Evolutionary conservation across 2,113 vertebrate genomes (phyloP).

Genomic region (Vimba vimba): DNA sequence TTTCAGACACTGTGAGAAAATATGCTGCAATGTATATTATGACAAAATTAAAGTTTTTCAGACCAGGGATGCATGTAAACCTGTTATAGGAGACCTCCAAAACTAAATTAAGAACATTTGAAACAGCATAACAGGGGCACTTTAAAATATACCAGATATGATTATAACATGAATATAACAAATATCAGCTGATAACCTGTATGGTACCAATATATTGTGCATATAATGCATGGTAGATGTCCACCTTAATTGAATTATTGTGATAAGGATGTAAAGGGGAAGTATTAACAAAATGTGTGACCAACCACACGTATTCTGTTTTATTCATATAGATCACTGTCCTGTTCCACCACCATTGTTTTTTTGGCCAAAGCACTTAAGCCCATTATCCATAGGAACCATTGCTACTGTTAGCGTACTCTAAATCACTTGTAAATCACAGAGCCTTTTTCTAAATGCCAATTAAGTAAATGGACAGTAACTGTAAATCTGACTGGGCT

Average conservation of each 20-base stretch:
- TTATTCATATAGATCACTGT: not conserved
- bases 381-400: not conserved
- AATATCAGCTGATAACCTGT: not conserved
- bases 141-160: too few relatives aligned
- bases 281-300: not conserved
- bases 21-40: too few relatives aligned
- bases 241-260: not conserved
- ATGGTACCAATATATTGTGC: not conserved
- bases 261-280: not conserved
- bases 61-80: too few relatives aligned
- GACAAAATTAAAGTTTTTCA: too few relatives aligned
- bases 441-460: not conserved
- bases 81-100: too few relatives aligned
- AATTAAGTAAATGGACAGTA: slow-evolving; percentile 16
- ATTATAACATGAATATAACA: too few relatives aligned
- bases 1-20: too few relatives aligned
- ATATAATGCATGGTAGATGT: not conserved
- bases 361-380: not conserved
- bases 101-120: too few relatives aligned
- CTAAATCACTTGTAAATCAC: not conserved
- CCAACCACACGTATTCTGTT: not conserved
- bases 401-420: not conserved
- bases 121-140: too few relatives aligned
- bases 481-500: slow-evolving; percentile 9
- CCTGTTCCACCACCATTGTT: not conserved